phyloP scores from a whole-genome alignment of 2,113 vertebrate genomes.

The Terrapene triunguis region DNA sequence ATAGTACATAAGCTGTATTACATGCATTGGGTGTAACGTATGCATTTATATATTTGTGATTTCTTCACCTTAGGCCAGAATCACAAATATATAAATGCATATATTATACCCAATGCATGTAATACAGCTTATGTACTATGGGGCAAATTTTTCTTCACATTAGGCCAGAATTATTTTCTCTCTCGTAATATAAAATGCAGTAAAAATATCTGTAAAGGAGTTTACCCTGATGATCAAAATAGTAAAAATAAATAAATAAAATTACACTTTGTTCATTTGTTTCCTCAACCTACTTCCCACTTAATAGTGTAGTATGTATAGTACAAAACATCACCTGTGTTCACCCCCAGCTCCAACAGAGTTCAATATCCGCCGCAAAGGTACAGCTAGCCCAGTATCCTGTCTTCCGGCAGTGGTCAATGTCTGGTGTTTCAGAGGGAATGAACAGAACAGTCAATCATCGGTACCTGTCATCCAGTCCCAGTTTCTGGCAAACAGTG shows the following conservation, averaged over 20 bases:
- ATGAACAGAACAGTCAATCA: background rate
- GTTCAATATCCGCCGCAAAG: background rate
- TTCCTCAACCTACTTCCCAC: constrained; percentile 38
- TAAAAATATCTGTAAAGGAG: constrained; percentile 54
- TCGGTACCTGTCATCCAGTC: background rate
- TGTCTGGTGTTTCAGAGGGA: background rate
- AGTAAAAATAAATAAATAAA: constrained; percentile 41
- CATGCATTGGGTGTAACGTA: constrained; percentile 28
- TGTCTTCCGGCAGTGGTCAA: background rate
- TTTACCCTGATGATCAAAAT: constrained; percentile 43
- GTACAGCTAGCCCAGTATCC: background rate
- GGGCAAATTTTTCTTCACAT: constrained; percentile 40
- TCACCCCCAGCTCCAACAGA: background rate
- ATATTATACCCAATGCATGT: constrained; percentile 37
- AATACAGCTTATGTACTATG: background rate
- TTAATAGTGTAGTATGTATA: background rate
- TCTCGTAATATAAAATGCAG: constrained; percentile 36
- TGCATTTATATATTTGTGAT: constrained; percentile 52
- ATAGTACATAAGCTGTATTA: background rate
- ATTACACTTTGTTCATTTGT: constrained; percentile 31
- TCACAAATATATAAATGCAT: constrained; percentile 53
- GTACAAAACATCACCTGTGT: background rate
- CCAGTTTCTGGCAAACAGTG: background rate
- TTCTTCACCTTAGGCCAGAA: constrained; percentile 6
- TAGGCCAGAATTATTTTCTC: constrained; percentile 60